phyloP scores from a whole-genome alignment of 2,888 invertebrate genomes.

The Hanleya hanleyi region DNA sequence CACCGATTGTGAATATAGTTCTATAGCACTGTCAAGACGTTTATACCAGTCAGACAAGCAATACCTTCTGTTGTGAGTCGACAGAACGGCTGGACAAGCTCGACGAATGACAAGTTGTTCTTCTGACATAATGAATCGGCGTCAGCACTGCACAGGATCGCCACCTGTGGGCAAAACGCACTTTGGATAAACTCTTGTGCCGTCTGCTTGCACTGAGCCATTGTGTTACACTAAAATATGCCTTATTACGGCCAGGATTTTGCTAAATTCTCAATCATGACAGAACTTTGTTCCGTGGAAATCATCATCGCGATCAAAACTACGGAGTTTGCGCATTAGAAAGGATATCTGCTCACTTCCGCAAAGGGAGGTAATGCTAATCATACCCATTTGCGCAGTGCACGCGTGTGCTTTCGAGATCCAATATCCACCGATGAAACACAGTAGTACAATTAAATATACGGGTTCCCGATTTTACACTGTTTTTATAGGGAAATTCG shows the following conservation, averaged over 20 bases:
- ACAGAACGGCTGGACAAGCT: slow-evolving; percentile 92
- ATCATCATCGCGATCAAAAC: slow-evolving; percentile 1
- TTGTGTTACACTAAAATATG: slow-evolving; percentile 32
- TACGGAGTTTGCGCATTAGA: neutral
- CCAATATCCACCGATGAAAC: too few relatives aligned
- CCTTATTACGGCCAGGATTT: neutral
- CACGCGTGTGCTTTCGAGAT: too few relatives aligned
- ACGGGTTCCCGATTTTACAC: too few relatives aligned
- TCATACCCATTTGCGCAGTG: neutral
- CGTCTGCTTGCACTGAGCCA: slow-evolving; percentile 75
- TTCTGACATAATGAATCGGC: slow-evolving; percentile 90
- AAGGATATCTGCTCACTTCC: neutral
- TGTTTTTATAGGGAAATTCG: too few relatives aligned
- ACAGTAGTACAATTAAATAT: too few relatives aligned
- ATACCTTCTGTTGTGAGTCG: slow-evolving; percentile 80
- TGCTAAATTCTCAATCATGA: neutral
- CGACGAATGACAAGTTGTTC: slow-evolving; percentile 92
- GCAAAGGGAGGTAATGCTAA: neutral
- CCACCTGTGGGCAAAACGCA: slow-evolving; percentile 92
- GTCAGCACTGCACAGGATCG: slow-evolving; percentile 86
- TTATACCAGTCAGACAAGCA: too few relatives aligned
- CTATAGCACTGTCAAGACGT: too few relatives aligned
- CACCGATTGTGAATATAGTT: too few relatives aligned
- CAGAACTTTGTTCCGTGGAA: slow-evolving; percentile 8
- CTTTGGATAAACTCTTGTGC: slow-evolving; percentile 87